phyloP scores from a whole-genome alignment of 2,113 vertebrate species.

The Phoxinus phoxinus region DNA sequence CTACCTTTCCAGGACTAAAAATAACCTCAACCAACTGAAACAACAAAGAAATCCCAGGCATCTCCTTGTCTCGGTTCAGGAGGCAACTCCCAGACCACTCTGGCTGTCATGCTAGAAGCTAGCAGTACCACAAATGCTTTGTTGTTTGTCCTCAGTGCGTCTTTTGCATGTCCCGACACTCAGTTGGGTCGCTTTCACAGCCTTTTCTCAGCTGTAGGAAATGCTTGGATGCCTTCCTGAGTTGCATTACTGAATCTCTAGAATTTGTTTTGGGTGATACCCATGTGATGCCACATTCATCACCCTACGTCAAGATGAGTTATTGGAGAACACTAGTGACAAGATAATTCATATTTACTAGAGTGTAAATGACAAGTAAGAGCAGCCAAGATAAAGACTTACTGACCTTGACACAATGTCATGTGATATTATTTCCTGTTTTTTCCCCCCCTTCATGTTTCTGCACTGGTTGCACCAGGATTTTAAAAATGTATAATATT shows the following conservation, averaged over 20 bases:
- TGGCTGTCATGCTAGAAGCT: neutral
- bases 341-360: neutral
- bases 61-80: constrained; percentile 35
- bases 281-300: neutral
- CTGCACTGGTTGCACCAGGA: neutral
- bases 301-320: neutral
- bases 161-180: neutral
- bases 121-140: constrained; percentile 10
- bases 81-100: constrained; percentile 54
- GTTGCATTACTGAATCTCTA: neutral
- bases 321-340: neutral
- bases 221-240: constrained; percentile 25
- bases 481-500: too few species aligned
- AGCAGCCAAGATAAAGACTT: neutral
- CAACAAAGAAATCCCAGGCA: constrained; percentile 65
- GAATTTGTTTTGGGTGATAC: neutral
- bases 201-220: neutral
- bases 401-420: neutral
- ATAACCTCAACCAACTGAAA: constrained; percentile 63
- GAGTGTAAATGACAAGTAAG: neutral
- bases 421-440: neutral
- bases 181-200: neutral
- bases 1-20: constrained; percentile 67
- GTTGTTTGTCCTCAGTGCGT: neutral
- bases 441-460: neutral